Evolutionary conservation across 2,797 vertebrate genomes (phyloP).

Genomic region (Peromyscus melanophrys): DNA sequence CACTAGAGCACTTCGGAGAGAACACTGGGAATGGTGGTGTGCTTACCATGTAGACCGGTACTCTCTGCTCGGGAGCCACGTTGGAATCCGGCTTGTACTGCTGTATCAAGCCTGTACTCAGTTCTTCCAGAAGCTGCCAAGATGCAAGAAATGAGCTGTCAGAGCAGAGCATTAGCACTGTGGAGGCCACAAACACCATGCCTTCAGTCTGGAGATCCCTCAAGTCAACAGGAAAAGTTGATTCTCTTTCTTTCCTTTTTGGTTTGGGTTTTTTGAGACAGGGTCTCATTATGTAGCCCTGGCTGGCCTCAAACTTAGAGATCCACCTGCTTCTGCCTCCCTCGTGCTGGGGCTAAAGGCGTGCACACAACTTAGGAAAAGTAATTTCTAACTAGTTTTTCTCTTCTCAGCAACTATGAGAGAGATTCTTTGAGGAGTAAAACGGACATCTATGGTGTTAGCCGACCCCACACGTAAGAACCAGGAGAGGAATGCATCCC

Average conservation of each 20-base stretch:
- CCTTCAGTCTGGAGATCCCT: background rate
- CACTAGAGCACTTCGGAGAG: background rate
- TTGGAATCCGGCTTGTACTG: constrained; percentile 94
- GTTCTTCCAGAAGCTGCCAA: constrained; percentile 95
- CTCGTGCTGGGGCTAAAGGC: background rate
- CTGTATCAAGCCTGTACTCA: constrained; percentile 95
- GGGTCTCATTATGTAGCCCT: background rate
- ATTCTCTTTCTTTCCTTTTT: background rate
- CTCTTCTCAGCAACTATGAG: constrained; percentile 37
- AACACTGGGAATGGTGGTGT: background rate
- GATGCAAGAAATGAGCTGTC: constrained; percentile 38
- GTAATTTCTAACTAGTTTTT: constrained; percentile 45
- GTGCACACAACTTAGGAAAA: background rate
- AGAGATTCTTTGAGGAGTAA: constrained; percentile 44
- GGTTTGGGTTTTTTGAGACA: background rate
- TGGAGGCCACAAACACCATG: background rate
- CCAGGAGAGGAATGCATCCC: background rate
- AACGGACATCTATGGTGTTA: background rate
- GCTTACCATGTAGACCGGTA: constrained; percentile 92
- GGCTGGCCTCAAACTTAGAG: background rate
- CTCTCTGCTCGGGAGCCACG: constrained; percentile 87
- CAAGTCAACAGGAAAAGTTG: constrained; percentile 10
- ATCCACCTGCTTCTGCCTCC: background rate
- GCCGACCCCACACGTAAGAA: background rate
- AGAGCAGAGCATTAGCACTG: background rate